phyloP scores from a whole-genome alignment of 1,140 invertebrate species.

The Ips nitidus region DNA sequence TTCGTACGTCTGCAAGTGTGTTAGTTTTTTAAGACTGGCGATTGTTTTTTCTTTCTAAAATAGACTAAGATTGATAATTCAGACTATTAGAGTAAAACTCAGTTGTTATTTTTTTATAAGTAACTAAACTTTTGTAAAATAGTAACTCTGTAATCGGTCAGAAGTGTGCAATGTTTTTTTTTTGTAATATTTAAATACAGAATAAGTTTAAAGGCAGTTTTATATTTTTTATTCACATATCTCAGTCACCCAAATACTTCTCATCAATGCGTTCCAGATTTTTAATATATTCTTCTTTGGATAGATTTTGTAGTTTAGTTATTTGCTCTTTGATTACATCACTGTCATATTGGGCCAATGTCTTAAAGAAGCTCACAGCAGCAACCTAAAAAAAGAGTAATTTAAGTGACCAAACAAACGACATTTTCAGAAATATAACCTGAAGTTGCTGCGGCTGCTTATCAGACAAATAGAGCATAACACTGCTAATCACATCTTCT shows the following conservation, averaged over 20 bases:
- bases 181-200: constrained; percentile 4
- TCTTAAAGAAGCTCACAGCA: constrained; percentile 36
- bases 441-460: constrained; percentile 64
- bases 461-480: constrained; percentile 58
- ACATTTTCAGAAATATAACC: constrained; percentile 50
- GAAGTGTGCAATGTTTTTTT: constrained; percentile 28
- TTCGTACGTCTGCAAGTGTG: neutral
- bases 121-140: constrained; percentile 20
- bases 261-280: constrained; percentile 7
- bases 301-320: no score
- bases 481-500: constrained; percentile 54
- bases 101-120: constrained; percentile 31
- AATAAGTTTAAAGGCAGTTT: neutral
- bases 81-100: constrained; percentile 14
- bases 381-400: constrained; percentile 29
- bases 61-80: constrained; percentile 6
- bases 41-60: neutral
- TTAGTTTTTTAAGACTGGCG: constrained; percentile 11
- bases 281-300: constrained; percentile 17
- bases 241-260: constrained; percentile 3
- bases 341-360: neutral
- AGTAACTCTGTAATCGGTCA: constrained; percentile 3
- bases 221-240: neutral
- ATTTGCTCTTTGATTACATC: no score
- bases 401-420: neutral